Evolutionary conservation across 1,140 invertebrate genomes (phyloP), one percentile per base, ranked within the genome.

Genomic region (Andrena cerasifolii): DNA sequence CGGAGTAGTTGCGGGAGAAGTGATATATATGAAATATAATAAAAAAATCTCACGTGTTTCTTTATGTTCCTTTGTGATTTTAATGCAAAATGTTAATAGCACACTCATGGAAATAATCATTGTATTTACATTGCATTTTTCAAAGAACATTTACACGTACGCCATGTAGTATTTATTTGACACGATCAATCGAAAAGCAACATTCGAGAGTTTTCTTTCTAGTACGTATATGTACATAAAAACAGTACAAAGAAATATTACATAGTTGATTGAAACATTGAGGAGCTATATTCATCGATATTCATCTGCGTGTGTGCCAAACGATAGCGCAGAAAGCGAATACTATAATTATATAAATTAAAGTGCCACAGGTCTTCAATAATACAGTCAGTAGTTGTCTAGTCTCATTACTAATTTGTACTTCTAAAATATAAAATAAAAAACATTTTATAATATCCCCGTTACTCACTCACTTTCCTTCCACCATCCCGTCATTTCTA

Each of bases 371-470:
- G 83, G 73, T 86, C 56, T 83, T 86, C 78, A 66, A 81, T 40
- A 84, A 84, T 77, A 78, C 80, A 86, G 84, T 88, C 79, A 79
- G 76, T 89, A 90, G 86, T 86, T 89, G 80, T 91, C 88, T 91
- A 90, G 88, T 91, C 87, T 87, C 76, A 85, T 86, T 84, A 85
- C 78, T 86, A 84, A 87, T 89, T 89, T 90, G 88, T 90, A 91
- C 84, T 90, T 90, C 89, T 85, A 51, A 83, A 90, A 82, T 85
- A 84, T 86, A 28, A 80, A 90, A 90, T 88, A 89, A 89, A 40
- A 90, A 70, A 16, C 58, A 72, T 81, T 87, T 79, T 76, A 49
- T 61, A 84, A 74, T 67, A 62, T n/a, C 45, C n/a, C 47, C 8
- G 65, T 24, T 6, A 45, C 40, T 28, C 26, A 47, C 36, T 68